phyloP scores from a whole-genome alignment of 2,113 vertebrate genomes.

The Peromyscus polionotus region DNA sequence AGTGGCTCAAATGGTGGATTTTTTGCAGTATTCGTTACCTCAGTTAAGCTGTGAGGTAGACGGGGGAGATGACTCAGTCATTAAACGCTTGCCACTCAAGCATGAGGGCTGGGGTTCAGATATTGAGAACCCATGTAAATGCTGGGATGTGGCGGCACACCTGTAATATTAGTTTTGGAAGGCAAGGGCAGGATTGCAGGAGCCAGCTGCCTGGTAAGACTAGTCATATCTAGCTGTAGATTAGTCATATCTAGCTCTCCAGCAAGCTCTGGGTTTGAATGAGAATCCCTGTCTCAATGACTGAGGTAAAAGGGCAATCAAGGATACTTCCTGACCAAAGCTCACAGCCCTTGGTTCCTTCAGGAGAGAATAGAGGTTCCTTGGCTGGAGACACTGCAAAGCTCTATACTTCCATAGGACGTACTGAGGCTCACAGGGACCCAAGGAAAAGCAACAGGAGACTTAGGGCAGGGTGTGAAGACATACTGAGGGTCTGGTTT shows the following conservation, averaged over 20 bases:
- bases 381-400: neutral
- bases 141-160: neutral
- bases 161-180: neutral
- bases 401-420: neutral
- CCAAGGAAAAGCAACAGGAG: neutral
- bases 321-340: neutral
- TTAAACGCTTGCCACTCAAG: too few relatives aligned
- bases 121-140: neutral
- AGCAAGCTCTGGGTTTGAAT: neutral
- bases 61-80: neutral
- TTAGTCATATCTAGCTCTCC: neutral
- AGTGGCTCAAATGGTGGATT: neutral
- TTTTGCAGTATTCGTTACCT: neutral
- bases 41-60: neutral
- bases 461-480: neutral
- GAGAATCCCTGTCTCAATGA: neutral
- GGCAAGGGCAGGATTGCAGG: neutral
- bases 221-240: neutral
- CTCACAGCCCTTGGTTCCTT: neutral
- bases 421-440: neutral
- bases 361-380: neutral
- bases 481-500: neutral
- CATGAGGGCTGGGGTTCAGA: neutral
- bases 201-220: neutral
- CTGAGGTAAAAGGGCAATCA: neutral